These are phyloP conservation scores for Plebejus argus DNA, from an alignment of 2,888 invertebrate genomes.

Conservation along the genomic window DNA sequence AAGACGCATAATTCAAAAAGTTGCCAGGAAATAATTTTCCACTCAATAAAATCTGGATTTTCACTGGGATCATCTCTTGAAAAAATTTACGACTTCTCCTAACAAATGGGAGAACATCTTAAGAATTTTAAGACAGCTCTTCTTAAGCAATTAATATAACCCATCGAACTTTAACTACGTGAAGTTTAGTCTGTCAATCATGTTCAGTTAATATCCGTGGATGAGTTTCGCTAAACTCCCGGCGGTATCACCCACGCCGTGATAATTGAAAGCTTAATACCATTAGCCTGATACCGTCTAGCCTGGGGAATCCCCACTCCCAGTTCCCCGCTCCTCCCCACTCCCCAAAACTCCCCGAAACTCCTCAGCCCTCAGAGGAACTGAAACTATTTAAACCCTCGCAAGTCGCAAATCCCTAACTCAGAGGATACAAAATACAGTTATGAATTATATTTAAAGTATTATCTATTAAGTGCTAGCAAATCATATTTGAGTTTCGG, in stretches of 20 bases:
- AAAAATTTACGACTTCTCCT: too few relatives aligned
- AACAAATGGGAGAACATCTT: too few relatives aligned
- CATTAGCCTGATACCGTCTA: constrained; percentile 24
- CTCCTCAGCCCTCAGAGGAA: constrained; percentile 29
- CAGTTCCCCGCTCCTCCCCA: not conserved
- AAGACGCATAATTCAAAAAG: too few relatives aligned
- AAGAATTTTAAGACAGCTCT: too few relatives aligned
- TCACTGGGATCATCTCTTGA: too few relatives aligned
- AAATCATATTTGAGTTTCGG: not conserved
- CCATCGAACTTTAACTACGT: not conserved
- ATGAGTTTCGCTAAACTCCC: not conserved
- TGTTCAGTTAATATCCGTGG: not conserved
- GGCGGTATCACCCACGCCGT: constrained; percentile 13
- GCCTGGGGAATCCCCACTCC: not conserved
- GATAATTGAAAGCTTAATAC: constrained; percentile 28
- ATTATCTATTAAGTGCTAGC: not conserved
- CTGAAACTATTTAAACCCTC: constrained; percentile 34
- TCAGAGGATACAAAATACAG: constrained; percentile 18
- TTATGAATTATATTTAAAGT: too few relatives aligned
- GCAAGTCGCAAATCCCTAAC: constrained; percentile 29
- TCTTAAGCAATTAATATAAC: not conserved
- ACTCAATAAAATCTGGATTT: too few relatives aligned
- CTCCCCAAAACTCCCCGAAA: not conserved
- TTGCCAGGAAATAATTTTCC: too few relatives aligned
- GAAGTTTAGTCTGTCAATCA: not conserved